Percentiles rank a stretch among this genome's conserved stretches.
phyloP scores from a whole-genome alignment of 2,797 vertebrate genomes.

The Falco cherrug region DNA sequence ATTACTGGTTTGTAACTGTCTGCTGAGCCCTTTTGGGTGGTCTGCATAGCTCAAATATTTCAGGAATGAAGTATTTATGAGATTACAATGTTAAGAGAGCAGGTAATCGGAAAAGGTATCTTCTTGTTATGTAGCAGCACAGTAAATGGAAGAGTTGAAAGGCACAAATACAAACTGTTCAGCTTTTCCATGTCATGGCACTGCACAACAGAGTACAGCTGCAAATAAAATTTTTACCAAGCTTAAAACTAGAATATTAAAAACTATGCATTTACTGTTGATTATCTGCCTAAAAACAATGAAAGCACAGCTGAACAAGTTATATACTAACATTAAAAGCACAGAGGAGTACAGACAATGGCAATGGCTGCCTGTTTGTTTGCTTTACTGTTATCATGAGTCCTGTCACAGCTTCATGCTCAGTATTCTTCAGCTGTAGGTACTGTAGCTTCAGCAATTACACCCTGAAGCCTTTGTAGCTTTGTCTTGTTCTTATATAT shows the following conservation, averaged over 20 bases:
- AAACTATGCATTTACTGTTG: not conserved
- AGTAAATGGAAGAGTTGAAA: not conserved
- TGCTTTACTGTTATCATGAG: not conserved
- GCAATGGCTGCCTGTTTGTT: not conserved
- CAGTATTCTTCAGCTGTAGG: not conserved
- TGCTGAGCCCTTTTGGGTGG: constrained; percentile 39
- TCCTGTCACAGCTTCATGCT: not conserved
- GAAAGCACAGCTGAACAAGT: not conserved
- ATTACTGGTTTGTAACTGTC: not conserved
- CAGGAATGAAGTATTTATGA: not conserved
- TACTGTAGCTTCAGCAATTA: not conserved
- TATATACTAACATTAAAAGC: not conserved
- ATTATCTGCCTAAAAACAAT: not conserved
- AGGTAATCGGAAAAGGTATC: constrained; percentile 25
- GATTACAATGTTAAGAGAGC: not conserved
- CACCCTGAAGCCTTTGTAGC: not conserved
- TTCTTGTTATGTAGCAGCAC: not conserved
- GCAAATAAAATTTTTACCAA: not conserved
- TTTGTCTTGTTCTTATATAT: not conserved
- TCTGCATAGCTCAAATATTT: constrained; percentile 44
- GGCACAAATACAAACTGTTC: not conserved
- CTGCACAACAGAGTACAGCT: not conserved
- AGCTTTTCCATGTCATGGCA: not conserved
- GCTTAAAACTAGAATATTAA: not conserved
- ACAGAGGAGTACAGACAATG: not conserved